Evolutionary conservation across 2,797 vertebrate species (phyloP), one percentile per base, ranked within the genome.

Genomic region (Semotilus atromaculatus): DNA sequence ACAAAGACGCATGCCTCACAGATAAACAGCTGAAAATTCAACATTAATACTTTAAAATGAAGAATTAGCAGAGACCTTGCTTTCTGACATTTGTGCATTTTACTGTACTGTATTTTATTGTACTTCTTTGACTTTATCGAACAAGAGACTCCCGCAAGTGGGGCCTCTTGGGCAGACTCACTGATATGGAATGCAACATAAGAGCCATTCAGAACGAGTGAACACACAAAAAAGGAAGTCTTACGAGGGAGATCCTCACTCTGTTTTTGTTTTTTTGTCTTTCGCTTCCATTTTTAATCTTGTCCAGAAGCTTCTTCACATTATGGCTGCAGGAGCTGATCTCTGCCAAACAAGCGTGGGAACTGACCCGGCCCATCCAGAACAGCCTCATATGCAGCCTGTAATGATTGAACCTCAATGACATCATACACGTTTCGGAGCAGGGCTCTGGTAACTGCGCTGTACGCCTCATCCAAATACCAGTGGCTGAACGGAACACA

Each of bases 371-470:
- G 86, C 86, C 86, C 82, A 70, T 88, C 85, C 73, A 85, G 85
- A 75, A 72, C 77, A 74, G 88, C 85, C 88, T 90, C 88, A 81
- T 92, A 88, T 86, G 89, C 90, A 93, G 91, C 89, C 91, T 93
- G 89, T 92, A 92, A 93, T 92, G 93, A 92, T 88, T 71, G 90
- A 94, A 91, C 92, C 90, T 94, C 93, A 90, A 90, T 95, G 94
- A 94, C 92, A 93, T 94, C 93, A 94, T 90, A 81, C 45, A 84
- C 88, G 86, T 92, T 91, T 89, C 84, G 87, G 87, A 86, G 87
- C 7, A 83, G 88, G 86, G 89, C 89, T 91, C 89, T 90, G 91
- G 84, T 93, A 91, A 91, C 87, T 31, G 89, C 58, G 68, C 82
- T 14, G 68, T 90, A 86, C 78, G 88, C 91, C 90, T 90, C 91